Percentiles rank a stretch among this genome's conserved stretches.
Evolutionary conservation across 2,888 invertebrate genomes (phyloP).

Genomic region (Ypsolopha scabrella): DNA sequence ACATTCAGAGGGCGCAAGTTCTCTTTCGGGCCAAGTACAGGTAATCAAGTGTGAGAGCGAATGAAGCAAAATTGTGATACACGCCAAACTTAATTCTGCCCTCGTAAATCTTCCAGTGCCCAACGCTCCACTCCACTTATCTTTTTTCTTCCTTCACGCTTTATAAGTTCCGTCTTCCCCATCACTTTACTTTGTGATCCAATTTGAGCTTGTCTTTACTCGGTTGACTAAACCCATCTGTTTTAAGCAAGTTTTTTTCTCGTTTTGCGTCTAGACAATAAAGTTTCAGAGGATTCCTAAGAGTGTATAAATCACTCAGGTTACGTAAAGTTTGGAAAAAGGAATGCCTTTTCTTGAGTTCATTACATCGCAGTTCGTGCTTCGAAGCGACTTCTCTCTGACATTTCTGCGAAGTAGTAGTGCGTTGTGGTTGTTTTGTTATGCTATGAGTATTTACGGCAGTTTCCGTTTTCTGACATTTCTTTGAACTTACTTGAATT

Average conservation of each 20-base stretch:
- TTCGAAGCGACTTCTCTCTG: too few species aligned
- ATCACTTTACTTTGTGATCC: background rate
- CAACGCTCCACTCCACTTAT: background rate
- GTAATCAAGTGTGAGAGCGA: conserved; percentile 42
- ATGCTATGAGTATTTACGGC: too few species aligned
- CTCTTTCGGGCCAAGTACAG: conserved; percentile 28
- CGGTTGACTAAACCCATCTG: background rate
- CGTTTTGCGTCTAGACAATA: too few species aligned
- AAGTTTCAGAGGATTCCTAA: too few species aligned
- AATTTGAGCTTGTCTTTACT: background rate
- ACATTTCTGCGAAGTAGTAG: too few species aligned
- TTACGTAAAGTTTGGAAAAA: too few species aligned
- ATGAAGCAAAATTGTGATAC: conserved; percentile 44
- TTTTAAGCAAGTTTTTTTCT: background rate
- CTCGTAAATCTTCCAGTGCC: conserved; percentile 11
- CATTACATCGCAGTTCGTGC: too few species aligned
- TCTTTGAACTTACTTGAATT: too few species aligned
- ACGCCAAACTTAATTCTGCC: conserved; percentile 48
- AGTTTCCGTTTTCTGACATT: too few species aligned
- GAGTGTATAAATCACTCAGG: too few species aligned
- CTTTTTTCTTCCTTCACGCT: background rate
- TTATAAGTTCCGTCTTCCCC: background rate
- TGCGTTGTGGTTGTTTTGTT: too few species aligned
- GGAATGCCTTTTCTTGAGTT: too few species aligned
- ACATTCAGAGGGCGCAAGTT: conserved; percentile 28